Conservation (phyloP, 2,888 invertebrate genomes). For the Amitus sp. region DNA sequence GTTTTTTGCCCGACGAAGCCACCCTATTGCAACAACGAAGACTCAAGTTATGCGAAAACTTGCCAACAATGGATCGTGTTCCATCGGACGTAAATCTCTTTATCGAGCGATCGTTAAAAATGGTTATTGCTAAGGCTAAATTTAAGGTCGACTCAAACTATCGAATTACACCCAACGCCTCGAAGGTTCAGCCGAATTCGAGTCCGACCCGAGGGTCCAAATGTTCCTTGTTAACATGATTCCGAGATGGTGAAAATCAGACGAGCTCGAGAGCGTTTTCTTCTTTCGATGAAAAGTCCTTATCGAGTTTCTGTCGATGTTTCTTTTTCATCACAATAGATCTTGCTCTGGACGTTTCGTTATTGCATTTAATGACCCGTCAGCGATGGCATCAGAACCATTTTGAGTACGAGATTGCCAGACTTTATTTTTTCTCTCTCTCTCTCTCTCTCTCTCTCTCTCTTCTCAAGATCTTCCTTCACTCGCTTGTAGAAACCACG, state of each 20-base stretch:
- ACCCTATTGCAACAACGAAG: too few species aligned
- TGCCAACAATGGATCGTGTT: too few species aligned
- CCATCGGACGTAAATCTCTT: too few species aligned
- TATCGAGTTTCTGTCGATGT: slow-evolving; percentile 30
- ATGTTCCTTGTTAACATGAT: slow-evolving; percentile 57
- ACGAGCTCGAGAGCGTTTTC: slow-evolving; percentile 12
- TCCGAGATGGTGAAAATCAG: slow-evolving; percentile 48
- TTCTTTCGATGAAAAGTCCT: slow-evolving; percentile 5
- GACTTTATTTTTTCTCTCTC: slow-evolving; percentile 13
- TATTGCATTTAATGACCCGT: slow-evolving; percentile 35
- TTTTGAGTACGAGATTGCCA: slow-evolving; percentile 28
- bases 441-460: not conserved
- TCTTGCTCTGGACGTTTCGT: slow-evolving; percentile 23
- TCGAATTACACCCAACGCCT: too few species aligned
- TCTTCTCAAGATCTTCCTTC: slow-evolving; percentile 12
- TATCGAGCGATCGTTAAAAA: too few species aligned
- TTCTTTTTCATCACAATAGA: slow-evolving; percentile 13
- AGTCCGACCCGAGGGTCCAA: too few species aligned
- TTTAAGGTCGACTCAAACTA: too few species aligned
- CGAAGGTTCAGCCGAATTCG: too few species aligned
- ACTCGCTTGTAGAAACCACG: slow-evolving; percentile 16
- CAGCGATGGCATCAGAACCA: slow-evolving; percentile 44
- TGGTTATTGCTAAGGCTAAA: too few species aligned
- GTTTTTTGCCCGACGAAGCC: too few species aligned
- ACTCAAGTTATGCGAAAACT: too few species aligned